phyloP scores from a whole-genome alignment of 2,113 vertebrate species.

The Leptocoma aspasia region DNA sequence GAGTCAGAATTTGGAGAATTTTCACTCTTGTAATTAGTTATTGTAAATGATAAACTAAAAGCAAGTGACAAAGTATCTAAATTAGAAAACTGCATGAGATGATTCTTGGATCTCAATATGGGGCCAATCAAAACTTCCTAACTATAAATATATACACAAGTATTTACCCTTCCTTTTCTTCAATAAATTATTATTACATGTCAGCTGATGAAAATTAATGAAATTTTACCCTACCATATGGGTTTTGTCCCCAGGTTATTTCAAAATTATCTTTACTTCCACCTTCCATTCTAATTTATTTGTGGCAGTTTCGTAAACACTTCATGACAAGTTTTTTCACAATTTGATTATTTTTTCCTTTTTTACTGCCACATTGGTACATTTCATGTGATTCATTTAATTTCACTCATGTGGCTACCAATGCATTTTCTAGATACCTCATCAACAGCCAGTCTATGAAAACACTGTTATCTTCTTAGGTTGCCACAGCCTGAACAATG shows the following conservation, averaged over 20 bases:
- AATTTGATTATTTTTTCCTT: background rate
- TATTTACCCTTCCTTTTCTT: background rate
- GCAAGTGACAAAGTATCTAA: background rate
- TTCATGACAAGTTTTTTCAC: background rate
- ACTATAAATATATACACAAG: background rate
- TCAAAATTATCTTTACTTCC: background rate
- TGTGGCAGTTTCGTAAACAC: background rate
- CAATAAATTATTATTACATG: background rate
- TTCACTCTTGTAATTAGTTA: background rate
- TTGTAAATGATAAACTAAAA: background rate
- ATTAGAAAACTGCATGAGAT: background rate
- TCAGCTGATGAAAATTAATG: background rate
- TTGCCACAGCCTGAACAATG: background rate
- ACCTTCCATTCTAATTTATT: background rate
- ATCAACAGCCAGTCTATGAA: background rate
- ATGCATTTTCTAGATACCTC: background rate
- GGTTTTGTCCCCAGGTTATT: background rate
- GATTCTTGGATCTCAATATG: background rate
- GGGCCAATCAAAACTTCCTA: background rate
- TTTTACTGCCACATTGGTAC: background rate
- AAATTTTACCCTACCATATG: background rate
- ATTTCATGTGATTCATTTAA: background rate
- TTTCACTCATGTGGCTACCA: background rate
- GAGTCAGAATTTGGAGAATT: background rate
- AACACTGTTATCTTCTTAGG: background rate